Conservation (phyloP, 2,113 vertebrate species). For the Furnarius figulus region DNA sequence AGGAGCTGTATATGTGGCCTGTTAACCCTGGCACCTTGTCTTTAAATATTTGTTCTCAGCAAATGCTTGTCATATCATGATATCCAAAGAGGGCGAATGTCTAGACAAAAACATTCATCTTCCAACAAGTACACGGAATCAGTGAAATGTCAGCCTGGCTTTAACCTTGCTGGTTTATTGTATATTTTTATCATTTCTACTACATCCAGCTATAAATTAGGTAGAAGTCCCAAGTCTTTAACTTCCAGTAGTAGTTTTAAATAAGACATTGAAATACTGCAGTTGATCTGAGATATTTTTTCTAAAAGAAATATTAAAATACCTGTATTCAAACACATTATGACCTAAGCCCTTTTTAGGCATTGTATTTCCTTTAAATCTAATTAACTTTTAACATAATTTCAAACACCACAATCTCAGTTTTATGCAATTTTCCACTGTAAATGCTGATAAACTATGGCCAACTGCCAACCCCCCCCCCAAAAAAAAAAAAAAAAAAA, state of each 20-base stretch:
- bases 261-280: background rate
- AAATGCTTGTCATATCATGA: background rate
- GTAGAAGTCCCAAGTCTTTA: background rate
- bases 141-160: background rate
- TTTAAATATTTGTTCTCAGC: background rate
- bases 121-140: background rate
- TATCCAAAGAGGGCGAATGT: background rate
- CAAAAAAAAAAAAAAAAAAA: too few relatives aligned
- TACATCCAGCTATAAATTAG: background rate
- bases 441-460: background rate
- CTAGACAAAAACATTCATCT: background rate
- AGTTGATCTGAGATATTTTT: background rate
- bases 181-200: background rate
- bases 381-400: background rate
- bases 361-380: background rate
- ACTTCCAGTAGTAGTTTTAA: background rate
- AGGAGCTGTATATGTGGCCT: background rate
- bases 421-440: background rate
- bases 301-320: background rate
- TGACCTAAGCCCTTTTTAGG: rapidly evolving
- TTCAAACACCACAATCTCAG: background rate
- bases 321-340: background rate
- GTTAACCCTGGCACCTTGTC: background rate
- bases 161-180: background rate
- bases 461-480: too few relatives aligned